Base-by-base conservation (phyloP, 2,888 invertebrate species). In the Coenonympha arcania region DNA sequence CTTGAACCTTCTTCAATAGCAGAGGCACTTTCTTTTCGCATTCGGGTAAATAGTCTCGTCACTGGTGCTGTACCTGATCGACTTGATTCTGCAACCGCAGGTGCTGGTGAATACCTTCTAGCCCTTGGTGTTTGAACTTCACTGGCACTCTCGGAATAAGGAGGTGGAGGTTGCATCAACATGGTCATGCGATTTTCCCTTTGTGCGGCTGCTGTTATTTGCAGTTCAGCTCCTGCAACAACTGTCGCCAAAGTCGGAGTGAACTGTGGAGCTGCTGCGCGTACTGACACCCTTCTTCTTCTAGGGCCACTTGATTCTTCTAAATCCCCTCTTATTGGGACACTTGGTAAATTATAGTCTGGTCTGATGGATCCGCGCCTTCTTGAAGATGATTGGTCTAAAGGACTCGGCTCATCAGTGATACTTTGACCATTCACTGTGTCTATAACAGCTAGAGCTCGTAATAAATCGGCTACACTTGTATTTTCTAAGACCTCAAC, bases 381-480 rank as follows among this genome's bases (percentile, higher is more conserved):
- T 62, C 71, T 73, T 16, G 60, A 11, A n/a, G 36, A 33, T 6
- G 39, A 22, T 73, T 57, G 11, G 71, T 70, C 33, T 50, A 46
- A 28, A 59, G 58, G 24, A 58, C 56, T 6, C 52, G 50, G 15
- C 5, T 46, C 52, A 2, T 46, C 50, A 5, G 37, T 57, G 18
- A 61, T 55, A 42, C 61, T 65, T 48, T 68, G 68, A 20, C 69
- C 68, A 11, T 60, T 61, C 26, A 76, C 80, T 4, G 85, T 83
- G 59, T 86, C 84, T 59, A 94, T 83, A n/a, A 90, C 89, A 39
- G 93, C 91, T 40, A 95, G 76, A 0, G 93, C 94, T 48, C 94
- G 87, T 19, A 95, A 87, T 46, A 95, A 88, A 76, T 95, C 94
- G 1, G 94, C 95, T 9, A 95, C 88, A 16, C 94, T 93, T 0